Percentiles rank a stretch among this genome's conserved stretches.
phyloP scores from a whole-genome alignment of 2,888 invertebrate species.

The Marronus borbonicus region DNA sequence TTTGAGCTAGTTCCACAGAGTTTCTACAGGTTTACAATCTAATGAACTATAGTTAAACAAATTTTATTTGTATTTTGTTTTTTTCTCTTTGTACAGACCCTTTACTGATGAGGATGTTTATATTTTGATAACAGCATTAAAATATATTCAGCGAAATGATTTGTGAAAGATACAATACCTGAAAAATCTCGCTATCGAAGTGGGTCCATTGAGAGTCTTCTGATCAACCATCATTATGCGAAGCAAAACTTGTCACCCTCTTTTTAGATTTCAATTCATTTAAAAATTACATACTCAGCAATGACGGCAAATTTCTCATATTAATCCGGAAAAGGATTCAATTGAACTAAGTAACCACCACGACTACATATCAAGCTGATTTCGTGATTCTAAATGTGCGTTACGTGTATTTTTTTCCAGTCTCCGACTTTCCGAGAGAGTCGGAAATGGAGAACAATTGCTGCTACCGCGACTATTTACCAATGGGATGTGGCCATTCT shows the following conservation, averaged over 20 bases:
- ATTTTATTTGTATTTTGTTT: too few relatives aligned
- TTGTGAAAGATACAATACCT: background rate
- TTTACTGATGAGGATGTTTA: too few relatives aligned
- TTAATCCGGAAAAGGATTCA: background rate
- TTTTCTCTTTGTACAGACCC: too few relatives aligned
- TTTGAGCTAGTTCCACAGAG: too few relatives aligned
- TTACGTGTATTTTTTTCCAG: conserved; percentile 2
- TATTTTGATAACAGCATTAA: too few relatives aligned
- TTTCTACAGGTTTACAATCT: too few relatives aligned
- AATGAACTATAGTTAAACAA: too few relatives aligned
- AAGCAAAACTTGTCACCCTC: background rate
- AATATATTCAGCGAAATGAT: too few relatives aligned
- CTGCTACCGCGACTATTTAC: conserved; percentile 43
- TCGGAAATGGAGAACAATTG: conserved; percentile 61
- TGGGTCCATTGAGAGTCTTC: background rate
- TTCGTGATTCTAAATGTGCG: background rate
- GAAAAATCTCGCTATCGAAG: background rate
- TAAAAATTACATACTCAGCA: background rate
- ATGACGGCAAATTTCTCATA: background rate
- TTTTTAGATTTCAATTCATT: background rate
- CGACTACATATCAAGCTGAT: conserved; percentile 3
- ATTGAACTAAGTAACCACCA: background rate
- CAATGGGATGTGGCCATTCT: conserved; percentile 55
- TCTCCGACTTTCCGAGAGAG: conserved; percentile 61
- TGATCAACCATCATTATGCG: background rate